These are phyloP conservation scores for Pentamera pediparva DNA, from an alignment of 53 echinoderm and acorn worm species.

Conservation along the genomic window DNA sequence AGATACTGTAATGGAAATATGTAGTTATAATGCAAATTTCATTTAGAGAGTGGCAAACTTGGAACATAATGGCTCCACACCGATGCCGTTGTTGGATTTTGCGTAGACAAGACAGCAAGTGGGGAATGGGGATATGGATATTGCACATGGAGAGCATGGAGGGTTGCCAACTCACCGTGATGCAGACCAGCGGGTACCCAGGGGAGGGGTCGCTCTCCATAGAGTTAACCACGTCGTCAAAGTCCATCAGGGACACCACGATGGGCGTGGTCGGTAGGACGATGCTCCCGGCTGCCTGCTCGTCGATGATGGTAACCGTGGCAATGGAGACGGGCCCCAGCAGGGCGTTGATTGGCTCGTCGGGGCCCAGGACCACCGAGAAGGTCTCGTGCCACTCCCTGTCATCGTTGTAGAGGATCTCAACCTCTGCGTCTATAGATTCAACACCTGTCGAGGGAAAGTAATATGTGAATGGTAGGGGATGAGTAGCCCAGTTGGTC, in stretches of 20 bases:
- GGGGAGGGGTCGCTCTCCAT: slow-evolving; percentile 78
- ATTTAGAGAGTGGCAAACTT: too few species aligned
- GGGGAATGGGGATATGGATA: too few species aligned
- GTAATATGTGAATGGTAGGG: too few species aligned
- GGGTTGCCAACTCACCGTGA: slow-evolving; percentile 83
- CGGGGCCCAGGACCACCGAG: slow-evolving; percentile 84
- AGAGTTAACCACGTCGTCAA: slow-evolving; percentile 59
- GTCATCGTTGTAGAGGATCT: slow-evolving; percentile 90
- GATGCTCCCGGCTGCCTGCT: slow-evolving; percentile 93
- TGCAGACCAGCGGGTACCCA: slow-evolving; percentile 87
- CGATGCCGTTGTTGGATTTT: too few species aligned
- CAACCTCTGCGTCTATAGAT: slow-evolving; percentile 71
- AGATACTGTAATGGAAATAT: too few species aligned
- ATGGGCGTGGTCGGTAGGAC: slow-evolving; percentile 85
- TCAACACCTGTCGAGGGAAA: slow-evolving; percentile 47
- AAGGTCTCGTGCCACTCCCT: slow-evolving; percentile 99
- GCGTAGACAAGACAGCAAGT: too few species aligned
- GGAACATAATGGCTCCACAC: too few species aligned
- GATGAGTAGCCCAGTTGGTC: too few species aligned
- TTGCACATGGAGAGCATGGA: too few species aligned
- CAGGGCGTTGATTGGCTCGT: slow-evolving; percentile 85
- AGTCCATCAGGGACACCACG: slow-evolving; percentile 95
- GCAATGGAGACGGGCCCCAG: slow-evolving; percentile 71
- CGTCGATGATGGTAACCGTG: slow-evolving; percentile 93
- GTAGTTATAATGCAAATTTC: too few species aligned